These are phyloP conservation scores for Pyrrhosoma nymphula DNA, from an alignment of 2,888 invertebrate species.

Conservation along the genomic window DNA sequence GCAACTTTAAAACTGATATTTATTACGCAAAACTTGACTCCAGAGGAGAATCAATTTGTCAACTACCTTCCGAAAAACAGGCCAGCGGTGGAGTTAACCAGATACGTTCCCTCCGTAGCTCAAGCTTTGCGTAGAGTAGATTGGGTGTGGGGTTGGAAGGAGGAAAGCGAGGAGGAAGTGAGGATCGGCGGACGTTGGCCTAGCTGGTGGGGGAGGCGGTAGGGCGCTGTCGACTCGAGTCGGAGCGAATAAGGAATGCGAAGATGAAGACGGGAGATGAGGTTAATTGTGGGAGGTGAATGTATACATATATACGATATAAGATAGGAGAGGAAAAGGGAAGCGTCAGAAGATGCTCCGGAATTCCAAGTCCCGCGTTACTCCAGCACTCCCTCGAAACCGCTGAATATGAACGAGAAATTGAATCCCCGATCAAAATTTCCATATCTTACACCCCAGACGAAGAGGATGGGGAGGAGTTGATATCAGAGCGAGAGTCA, in stretches of 20 bases:
- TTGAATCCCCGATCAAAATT: not conserved
- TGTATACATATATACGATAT: not conserved
- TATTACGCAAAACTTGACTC: too few species aligned
- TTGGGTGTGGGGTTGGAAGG: not conserved
- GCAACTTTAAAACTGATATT: too few species aligned
- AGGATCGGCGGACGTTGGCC: not conserved
- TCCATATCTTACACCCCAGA: not conserved
- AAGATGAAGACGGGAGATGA: not conserved
- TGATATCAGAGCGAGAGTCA: too few species aligned
- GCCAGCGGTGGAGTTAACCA: not conserved
- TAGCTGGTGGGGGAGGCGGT: not conserved
- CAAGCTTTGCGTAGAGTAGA: not conserved
- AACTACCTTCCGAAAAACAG: not conserved
- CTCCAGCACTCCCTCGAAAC: not conserved
- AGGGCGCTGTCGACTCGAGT: not conserved
- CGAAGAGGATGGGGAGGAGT: not conserved
- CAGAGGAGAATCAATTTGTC: too few species aligned
- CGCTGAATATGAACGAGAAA: not conserved
- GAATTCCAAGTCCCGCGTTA: not conserved
- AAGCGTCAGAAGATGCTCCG: not conserved
- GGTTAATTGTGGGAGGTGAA: constrained; percentile 16
- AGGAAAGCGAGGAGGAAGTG: not conserved
- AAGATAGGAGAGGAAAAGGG: not conserved
- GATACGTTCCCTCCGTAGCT: not conserved
- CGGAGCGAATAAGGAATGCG: not conserved